These are phyloP conservation scores for Periophthalmodon schlosseri DNA, from an alignment of 2,113 vertebrate species.

Conservation along the genomic window DNA sequence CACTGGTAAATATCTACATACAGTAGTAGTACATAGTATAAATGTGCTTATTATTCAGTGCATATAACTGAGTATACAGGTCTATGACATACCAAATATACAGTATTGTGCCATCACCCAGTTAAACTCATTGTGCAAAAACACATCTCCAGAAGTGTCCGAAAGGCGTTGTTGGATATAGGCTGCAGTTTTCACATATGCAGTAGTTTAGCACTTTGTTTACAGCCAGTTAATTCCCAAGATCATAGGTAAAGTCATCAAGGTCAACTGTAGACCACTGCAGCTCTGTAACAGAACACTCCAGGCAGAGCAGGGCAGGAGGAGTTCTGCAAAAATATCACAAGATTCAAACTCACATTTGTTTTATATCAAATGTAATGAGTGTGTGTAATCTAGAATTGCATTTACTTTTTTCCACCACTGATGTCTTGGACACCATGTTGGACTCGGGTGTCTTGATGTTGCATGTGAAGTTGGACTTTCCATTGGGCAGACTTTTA, in stretches of 20 bases:
- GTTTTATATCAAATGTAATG: background rate
- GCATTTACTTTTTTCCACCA: conserved; percentile 72
- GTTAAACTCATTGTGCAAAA: conserved; percentile 54
- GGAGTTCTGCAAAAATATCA: conserved; percentile 58
- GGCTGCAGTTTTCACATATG: conserved; percentile 44
- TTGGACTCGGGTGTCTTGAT: conserved; percentile 42
- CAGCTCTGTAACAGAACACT: conserved; percentile 70
- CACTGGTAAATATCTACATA: conserved; percentile 29
- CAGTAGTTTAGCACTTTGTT: conserved; percentile 39
- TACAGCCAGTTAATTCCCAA: conserved; percentile 62
- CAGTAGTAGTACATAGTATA: conserved; percentile 42
- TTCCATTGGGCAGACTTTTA: conserved; percentile 55
- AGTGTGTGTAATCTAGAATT: background rate
- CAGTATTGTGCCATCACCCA: conserved; percentile 39
- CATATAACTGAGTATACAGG: conserved; percentile 52
- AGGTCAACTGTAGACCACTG: conserved; percentile 64
- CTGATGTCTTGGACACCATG: conserved; percentile 27
- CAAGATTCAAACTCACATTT: conserved; percentile 21
- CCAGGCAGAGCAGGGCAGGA: conserved; percentile 66
- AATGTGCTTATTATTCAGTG: conserved; percentile 52
- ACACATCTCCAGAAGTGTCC: conserved; percentile 45
- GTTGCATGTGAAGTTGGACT: conserved; percentile 70
- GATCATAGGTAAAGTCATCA: conserved; percentile 64
- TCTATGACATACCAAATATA: conserved; percentile 46
- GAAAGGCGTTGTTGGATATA: conserved; percentile 30